Evolutionary conservation across 2,888 invertebrate species (phyloP).

Genomic region (Eugnorisma glareosa): DNA sequence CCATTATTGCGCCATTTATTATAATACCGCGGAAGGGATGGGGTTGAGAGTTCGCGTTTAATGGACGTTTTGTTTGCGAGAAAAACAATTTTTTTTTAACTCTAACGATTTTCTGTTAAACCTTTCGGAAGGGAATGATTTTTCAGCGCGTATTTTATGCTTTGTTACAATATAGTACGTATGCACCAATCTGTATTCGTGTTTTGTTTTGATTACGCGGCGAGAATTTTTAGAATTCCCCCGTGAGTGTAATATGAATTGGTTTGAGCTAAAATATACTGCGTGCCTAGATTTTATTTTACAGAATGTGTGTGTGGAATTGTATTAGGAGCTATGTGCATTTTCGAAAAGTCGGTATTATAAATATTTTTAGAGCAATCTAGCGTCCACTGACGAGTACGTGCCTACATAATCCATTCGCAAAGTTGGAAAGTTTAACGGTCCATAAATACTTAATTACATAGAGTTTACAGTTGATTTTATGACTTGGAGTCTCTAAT

Average conservation of each 20-base stretch:
- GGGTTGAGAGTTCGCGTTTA: conserved; percentile 87
- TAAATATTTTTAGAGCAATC: conserved; percentile 31
- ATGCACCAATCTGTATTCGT: conserved; percentile 55
- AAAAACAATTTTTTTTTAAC: conserved; percentile 83
- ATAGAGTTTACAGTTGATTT: conserved; percentile 14
- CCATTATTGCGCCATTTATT: conserved; percentile 90
- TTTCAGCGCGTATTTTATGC: conserved; percentile 78
- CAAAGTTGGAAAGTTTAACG: conserved; percentile 9
- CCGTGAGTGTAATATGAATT: conserved; percentile 54
- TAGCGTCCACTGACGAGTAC: background rate
- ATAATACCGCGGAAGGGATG: conserved; percentile 88
- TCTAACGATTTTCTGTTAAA: conserved; percentile 83
- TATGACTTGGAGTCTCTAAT: background rate
- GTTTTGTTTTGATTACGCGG: conserved; percentile 65
- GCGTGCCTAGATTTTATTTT: conserved; percentile 53
- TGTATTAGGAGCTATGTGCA: conserved; percentile 30
- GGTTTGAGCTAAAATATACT: conserved; percentile 54
- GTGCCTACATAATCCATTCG: background rate
- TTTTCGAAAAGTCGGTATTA: conserved; percentile 31
- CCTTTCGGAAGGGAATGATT: conserved; percentile 82
- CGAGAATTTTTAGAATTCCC: conserved; percentile 57
- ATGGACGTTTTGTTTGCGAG: conserved; percentile 89
- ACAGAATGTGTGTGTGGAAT: conserved; percentile 47
- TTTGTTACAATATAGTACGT: conserved; percentile 69
- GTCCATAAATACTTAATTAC: conserved; percentile 16